Evolutionary conservation across 1,140 invertebrate species (phyloP), one percentile per base, ranked within the genome.

Genomic region (Nebria ingens): DNA sequence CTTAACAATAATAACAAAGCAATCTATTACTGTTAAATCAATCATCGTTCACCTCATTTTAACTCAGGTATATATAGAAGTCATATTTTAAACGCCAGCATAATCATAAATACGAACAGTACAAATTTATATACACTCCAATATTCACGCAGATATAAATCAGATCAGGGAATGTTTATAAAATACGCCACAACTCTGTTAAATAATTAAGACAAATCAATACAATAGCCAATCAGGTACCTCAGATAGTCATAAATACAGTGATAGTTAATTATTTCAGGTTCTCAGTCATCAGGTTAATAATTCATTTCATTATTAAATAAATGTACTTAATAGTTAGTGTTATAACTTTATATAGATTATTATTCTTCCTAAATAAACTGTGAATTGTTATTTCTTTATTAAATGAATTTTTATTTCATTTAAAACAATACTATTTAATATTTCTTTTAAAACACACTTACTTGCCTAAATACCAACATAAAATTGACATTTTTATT

Each of bases 1-100:
- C 40, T 17, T 45, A 45, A 45, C 40, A 45, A 45, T 45, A 45
- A 45, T 45, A 45, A 12, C 9, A 45, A 45, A 45, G 40, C 40
- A 45, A 45, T 45, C 40, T 45, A 45, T 34, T 9, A 12, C 40
- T 45, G 6, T 45, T 45, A 45, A 12, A 45, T 45, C 9, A 45
- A 45, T 45, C 6, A 9, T 45, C 40, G 15, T 45, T n/a, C 40
- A 45, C 40, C 40, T 45, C 40, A 11, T 17, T 12, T 12, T 12
- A 12, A 11, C 40, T 45, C 40, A 45, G 40, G 40, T 12, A 45
- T 4, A 29, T 29, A 6, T 29, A 29, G 13, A 29, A 13, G 13
- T 9, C n/a, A 34, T n/a, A 34, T 34, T 6, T 34, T 34, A 17
- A 45, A 45, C 15, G 17, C 9, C 9, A 4, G 40, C 40, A 45